These are phyloP conservation scores for Perca schrenkii DNA, from an alignment of 2,113 vertebrate genomes.

Conservation along the genomic window DNA sequence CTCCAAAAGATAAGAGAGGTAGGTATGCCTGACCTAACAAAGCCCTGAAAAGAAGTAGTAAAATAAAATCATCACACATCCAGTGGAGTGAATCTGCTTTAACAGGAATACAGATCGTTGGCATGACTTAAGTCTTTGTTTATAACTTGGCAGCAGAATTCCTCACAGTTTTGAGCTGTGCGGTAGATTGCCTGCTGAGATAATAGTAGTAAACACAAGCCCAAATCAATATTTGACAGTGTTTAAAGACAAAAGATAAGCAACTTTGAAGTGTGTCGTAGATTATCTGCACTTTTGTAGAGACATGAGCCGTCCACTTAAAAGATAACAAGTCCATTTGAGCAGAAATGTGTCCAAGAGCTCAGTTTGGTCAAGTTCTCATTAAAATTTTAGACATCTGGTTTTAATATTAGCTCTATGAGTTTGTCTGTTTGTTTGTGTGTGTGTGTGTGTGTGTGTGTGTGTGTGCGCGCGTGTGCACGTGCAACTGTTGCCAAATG, in stretches of 20 bases:
- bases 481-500: background rate
- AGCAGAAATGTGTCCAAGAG: background rate
- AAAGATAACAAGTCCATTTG: background rate
- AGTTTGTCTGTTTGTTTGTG: background rate
- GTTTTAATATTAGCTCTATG: conserved; percentile 6
- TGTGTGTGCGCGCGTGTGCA: background rate
- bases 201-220: background rate
- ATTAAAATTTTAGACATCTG: background rate
- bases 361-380: background rate
- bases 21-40: background rate
- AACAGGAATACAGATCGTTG: conserved; percentile 5
- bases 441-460: conserved; percentile 1
- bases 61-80: background rate
- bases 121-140: conserved; percentile 11
- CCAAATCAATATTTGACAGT: conserved; percentile 19
- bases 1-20: background rate
- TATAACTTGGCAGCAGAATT: conserved; percentile 17
- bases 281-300: background rate
- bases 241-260: background rate
- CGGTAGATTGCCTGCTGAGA: conserved; percentile 11
- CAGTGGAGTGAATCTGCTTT: background rate
- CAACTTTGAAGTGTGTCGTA: background rate
- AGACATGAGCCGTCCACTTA: background rate
- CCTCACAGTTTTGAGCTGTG: conserved; percentile 15
- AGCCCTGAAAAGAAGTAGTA: background rate